Conservation (phyloP, 2,888 invertebrate genomes). For the Sylvicola fuscatus region DNA sequence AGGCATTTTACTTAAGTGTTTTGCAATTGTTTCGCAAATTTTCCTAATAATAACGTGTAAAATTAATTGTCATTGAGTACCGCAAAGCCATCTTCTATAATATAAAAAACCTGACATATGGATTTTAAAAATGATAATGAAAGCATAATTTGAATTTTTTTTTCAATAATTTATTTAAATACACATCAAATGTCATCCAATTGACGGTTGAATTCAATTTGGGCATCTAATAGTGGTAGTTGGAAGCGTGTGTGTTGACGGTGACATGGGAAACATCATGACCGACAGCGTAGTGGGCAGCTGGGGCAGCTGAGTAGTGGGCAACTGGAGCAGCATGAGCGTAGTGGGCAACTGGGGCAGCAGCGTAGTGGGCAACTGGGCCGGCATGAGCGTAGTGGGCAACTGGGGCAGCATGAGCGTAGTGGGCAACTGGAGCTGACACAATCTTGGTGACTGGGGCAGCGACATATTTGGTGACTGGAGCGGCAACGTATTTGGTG, state of each 20-base stretch:
- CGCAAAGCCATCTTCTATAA: no score
- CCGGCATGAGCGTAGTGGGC: not conserved
- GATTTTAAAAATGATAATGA: no score
- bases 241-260: not conserved
- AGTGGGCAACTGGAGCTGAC: not conserved
- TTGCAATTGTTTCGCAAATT: no score
- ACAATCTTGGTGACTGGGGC: not conserved
- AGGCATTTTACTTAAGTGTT: no score
- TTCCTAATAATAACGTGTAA: no score
- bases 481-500: slow-evolving; percentile 9
- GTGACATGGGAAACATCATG: not conserved
- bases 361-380: slow-evolving; percentile 1
- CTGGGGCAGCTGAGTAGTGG: not conserved
- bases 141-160: no score
- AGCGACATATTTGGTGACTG: not conserved
- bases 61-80: no score
- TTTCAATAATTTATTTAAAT: not conserved
- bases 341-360: no score
- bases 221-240: not conserved
- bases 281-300: not conserved
- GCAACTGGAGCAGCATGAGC: not conserved
- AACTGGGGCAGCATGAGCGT: not conserved
- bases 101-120: no score
- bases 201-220: not conserved
- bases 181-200: not conserved